A percentile compares a stretch with the other conserved stretches of the same genome.
These are phyloP conservation scores for Chloroclystis v-ata DNA, from an alignment of 2,888 invertebrate species.

Conservation along the genomic window DNA sequence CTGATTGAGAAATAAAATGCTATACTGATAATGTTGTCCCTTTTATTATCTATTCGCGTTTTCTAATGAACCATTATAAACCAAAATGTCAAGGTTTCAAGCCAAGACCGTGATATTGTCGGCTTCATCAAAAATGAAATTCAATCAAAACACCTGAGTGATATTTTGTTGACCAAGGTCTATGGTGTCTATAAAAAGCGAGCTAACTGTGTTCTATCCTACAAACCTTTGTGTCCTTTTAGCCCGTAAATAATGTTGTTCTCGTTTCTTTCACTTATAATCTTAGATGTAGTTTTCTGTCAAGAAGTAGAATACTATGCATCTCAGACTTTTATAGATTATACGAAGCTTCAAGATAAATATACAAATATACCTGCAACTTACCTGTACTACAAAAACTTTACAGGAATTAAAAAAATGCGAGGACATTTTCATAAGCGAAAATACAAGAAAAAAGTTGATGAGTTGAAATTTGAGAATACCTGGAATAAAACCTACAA, in stretches of 20 bases:
- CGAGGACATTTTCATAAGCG: no score
- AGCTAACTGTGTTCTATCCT: not conserved
- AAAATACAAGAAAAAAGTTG: not conserved
- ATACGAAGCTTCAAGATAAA: not conserved
- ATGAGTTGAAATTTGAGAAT: no score
- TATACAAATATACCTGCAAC: not conserved
- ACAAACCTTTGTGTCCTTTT: constrained; percentile 10
- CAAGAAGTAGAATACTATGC: constrained; percentile 57
- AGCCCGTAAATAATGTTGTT: constrained; percentile 16
- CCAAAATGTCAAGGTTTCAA: constrained; percentile 38
- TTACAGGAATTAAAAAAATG: no score
- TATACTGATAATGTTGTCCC: constrained; percentile 42
- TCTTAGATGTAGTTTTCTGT: constrained; percentile 23
- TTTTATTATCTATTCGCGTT: constrained; percentile 18
- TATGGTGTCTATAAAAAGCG: constrained; percentile 48
- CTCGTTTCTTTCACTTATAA: constrained; percentile 13
- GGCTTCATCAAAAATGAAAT: constrained; percentile 64
- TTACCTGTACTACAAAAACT: no score
- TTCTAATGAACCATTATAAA: constrained; percentile 3
- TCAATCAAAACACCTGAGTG: constrained; percentile 73
- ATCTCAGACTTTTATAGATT: constrained; percentile 37
- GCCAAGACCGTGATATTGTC: constrained; percentile 43
- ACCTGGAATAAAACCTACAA: not conserved
- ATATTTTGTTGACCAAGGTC: constrained; percentile 53
- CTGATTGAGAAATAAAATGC: constrained; percentile 56